Evolutionary conservation across 1,140 invertebrate species (phyloP).

Genomic region (Phortica variegata): DNA sequence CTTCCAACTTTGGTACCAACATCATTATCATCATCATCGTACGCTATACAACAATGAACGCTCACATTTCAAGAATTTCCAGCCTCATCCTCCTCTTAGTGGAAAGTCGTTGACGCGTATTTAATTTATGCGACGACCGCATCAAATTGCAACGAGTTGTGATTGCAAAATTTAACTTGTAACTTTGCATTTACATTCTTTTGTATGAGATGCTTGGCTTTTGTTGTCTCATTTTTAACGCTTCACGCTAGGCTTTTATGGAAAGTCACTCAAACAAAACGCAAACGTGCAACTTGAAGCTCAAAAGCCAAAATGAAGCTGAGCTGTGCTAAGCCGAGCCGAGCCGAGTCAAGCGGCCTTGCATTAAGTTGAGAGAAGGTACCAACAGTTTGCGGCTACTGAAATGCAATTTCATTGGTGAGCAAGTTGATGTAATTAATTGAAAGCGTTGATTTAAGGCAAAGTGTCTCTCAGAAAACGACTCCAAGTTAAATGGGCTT

Average conservation of each 20-base stretch:
- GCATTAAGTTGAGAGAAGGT: background rate
- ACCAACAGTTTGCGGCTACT: conserved; percentile 1
- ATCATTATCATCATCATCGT: too few species aligned
- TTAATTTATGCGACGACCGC: too few species aligned
- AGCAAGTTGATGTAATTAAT: too few species aligned
- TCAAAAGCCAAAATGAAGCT: background rate
- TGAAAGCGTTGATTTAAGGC: too few species aligned
- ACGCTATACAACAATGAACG: too few species aligned
- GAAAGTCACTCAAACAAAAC: background rate
- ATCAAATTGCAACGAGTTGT: conserved; percentile 22
- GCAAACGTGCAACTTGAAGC: background rate
- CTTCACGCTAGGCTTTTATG: conserved; percentile 28
- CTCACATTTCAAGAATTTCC: background rate
- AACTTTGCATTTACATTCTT: conserved; percentile 7
- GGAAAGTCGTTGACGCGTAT: conserved; percentile 33
- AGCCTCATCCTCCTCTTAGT: conserved; percentile 18
- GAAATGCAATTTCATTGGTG: conserved; percentile 1
- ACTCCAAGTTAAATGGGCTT: too few species aligned
- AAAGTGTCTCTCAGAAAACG: too few species aligned
- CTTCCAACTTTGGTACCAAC: too few species aligned
- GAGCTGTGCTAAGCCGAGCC: too few species aligned
- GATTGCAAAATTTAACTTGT: background rate
- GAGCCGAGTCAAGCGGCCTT: too few species aligned
- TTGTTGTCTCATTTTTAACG: conserved; percentile 51
- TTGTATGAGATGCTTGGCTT: conserved; percentile 37